Conservation (phyloP, 2,113 vertebrate species). For the Gavia stellata region DNA sequence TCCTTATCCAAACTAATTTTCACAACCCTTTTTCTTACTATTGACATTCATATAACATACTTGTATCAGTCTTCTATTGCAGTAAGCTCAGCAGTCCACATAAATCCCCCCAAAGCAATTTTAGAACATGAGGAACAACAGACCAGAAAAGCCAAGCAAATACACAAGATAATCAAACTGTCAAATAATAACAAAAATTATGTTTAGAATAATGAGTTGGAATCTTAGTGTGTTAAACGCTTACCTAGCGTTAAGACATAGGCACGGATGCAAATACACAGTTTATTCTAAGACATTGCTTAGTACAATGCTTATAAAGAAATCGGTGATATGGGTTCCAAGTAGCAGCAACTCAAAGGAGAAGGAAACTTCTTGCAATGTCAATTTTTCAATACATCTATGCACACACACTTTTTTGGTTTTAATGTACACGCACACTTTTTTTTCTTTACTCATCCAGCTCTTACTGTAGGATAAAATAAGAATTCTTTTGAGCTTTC, state of each 20-base stretch:
- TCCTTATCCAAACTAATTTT: neutral
- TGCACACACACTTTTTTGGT: neutral
- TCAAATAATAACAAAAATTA: neutral
- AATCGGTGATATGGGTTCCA: neutral
- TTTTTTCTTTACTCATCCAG: neutral
- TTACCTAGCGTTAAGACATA: neutral
- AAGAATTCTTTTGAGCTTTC: neutral
- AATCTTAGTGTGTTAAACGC: neutral
- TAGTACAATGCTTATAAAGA: neutral
- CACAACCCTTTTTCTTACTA: neutral
- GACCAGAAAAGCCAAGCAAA: neutral
- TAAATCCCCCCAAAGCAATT: neutral
- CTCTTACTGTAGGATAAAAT: neutral
- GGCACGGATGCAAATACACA: neutral
- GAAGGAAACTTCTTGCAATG: neutral
- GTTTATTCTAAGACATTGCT: neutral
- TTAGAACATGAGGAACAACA: neutral
- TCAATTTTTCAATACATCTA: neutral
- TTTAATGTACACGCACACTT: neutral
- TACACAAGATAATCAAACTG: neutral
- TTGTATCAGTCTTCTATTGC: neutral
- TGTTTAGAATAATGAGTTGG: neutral
- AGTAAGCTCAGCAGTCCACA: neutral
- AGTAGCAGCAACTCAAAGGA: neutral
- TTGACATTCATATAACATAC: neutral